Percentiles rank a stretch among this genome's conserved stretches.
Conservation (phyloP, 1,140 invertebrate species). For the Anoplophora glabripennis region DNA sequence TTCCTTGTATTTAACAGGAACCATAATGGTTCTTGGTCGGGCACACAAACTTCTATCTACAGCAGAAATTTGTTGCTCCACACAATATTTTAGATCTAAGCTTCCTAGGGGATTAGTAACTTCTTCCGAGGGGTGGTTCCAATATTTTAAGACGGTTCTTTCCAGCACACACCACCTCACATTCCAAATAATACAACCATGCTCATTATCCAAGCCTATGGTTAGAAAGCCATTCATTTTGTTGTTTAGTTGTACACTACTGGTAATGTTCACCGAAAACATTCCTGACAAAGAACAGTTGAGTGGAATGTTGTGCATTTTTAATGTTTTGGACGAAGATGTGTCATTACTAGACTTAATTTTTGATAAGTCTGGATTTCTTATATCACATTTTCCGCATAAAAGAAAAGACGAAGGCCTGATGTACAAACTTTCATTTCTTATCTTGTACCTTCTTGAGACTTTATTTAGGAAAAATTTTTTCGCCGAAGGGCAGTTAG, state of each 20-base stretch:
- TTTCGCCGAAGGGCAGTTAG: conserved; percentile 40
- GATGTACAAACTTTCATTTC: conserved; percentile 1
- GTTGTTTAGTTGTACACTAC: conserved; percentile 37
- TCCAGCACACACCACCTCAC: conserved; percentile 48
- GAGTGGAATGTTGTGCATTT: conserved; percentile 33
- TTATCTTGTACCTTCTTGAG: conserved; percentile 2
- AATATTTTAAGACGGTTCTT: conserved; percentile 44
- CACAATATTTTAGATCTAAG: conserved; percentile 47
- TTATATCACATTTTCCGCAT: conserved; percentile 27
- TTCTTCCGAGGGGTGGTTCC: conserved; percentile 51
- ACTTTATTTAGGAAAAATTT: conserved; percentile 25
- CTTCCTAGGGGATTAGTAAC: conserved; percentile 33
- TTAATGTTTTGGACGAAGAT: conserved; percentile 8
- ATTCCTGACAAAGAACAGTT: conserved; percentile 39
- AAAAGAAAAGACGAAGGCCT: conserved; percentile 27
- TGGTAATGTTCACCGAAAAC: conserved; percentile 40
- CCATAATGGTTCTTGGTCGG: conserved; percentile 45
- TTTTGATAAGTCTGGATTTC: conserved; percentile 27
- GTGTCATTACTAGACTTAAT: background rate
- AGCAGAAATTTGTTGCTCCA: conserved; percentile 28
- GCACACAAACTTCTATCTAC: conserved; percentile 46
- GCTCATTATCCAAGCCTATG: conserved; percentile 37
- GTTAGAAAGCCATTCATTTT: conserved; percentile 47
- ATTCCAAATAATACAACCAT: conserved; percentile 43
- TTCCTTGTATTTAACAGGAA: conserved; percentile 33